Evolutionary conservation across 2,888 invertebrate species (phyloP), one percentile per base, ranked within the genome.

Genomic region (Heteropelma amictum): DNA sequence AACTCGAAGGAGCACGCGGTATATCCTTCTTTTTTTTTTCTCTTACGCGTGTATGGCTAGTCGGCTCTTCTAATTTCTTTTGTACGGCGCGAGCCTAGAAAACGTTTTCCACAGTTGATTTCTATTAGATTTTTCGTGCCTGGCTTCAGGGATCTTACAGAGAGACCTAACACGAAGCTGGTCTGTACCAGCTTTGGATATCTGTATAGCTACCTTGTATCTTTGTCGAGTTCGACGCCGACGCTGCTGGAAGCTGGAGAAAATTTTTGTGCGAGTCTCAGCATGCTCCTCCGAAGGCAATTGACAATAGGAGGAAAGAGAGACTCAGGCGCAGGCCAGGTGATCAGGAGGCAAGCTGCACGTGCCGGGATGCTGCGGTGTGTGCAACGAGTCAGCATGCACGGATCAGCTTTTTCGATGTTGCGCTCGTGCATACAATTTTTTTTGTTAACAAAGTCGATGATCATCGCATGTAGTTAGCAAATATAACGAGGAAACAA

Each of bases 291-390:
- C 42, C 28, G 60, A 40, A 69, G 65, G 68, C 67, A 45, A 49
- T 17, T 67, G 45, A 72, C 69, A 75, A 77, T 75, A 42, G 77
- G 23, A 35, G 40, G 10, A 65, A 40, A 56, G 47, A 54, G 67
- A 33, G 35, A 5, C 35, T 12, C 35, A 5, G 63, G 26, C 17
- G 7, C 58, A 23, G 63, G 60, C 80, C 80, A 80, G 77, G 79
- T 80, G 79, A 79, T 73, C 72, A 68, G 51, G 72, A 61, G 33
- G 80, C 80, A 80, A 79, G 80, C 80, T 80, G 80, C 79, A 79
- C 79, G 79, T 79, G 80, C 80, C 75, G 45, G 38, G 71, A 60
- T 54, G 33, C 63, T 72, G 45, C 65, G 69, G 69, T 56, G 40
- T n/a, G n/a, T 69, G 35, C 75, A 65, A 67, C 45, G 60, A 60